Base-by-base conservation (phyloP, 2,113 vertebrate genomes). In the Xenopus borealis region DNA sequence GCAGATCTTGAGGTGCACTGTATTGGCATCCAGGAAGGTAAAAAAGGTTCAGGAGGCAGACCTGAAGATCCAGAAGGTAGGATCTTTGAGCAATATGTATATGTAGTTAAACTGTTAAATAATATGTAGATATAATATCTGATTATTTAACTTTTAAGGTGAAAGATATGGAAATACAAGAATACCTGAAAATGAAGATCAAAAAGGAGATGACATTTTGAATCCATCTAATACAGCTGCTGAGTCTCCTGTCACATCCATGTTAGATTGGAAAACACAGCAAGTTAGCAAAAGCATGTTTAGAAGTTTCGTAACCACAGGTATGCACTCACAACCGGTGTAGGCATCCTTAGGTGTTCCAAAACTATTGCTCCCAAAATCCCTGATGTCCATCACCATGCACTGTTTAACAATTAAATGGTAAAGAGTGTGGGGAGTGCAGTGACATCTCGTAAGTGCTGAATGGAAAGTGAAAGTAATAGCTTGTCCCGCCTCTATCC, bases 211-310 rank as follows among this genome's bases (percentile, higher is more conserved):
- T 75, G 89, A 89, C 64, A 83, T 94, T 66, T 52, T 94, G 50
- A 86, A 86, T 69, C 82, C 84, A 58, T 81, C 79, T 45, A 70
- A 66, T 9, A 12, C 73, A 0, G 2, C 10, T 0, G 45, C 19
- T 0, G 17, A 47, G 45, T 59, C 72, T 12, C 45, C 17, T 50
- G 53, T 80, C 0, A 3, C 14, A 6, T 86, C 87, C 11, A 67
- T 92, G 79, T 79, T 92, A 0, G 88, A 94, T 72, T 87, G 93
- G 83, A 71, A 83, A 67, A 89, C 90, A 81, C 78, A 86, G 7
- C 75, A 44, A 0, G 73, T 93, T 14, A 78, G 85, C 53, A 76
- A 10, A 12, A 57, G 18, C 10, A 52, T 62, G 12, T 83, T 86
- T 70, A 79, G 23, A 2, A 12, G 63, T 44, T 82, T 78, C 19